Base-by-base conservation (phyloP, 2,797 vertebrate species). In the Pseudocheirus occidentalis region DNA sequence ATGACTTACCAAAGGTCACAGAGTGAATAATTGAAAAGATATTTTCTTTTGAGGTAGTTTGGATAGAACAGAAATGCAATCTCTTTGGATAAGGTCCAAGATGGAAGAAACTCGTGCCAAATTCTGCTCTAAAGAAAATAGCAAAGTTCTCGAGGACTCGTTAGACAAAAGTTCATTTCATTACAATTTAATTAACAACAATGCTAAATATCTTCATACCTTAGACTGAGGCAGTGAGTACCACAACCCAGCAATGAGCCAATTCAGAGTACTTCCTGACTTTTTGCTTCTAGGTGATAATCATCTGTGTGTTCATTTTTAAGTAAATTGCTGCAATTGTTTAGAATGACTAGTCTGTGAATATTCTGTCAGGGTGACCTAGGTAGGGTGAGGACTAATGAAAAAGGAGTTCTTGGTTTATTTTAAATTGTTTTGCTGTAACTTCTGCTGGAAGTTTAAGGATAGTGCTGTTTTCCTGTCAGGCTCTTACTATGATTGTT, bases 301-400 rank as follows among this genome's bases (percentile, higher is more conserved):
- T 93, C 54, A 56, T 90, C 73, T 34, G 53, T 81, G 89, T 90
- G 62, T 95, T 89, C 92, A 57, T 59, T 94, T 95, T 90, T 93
- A 94, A 90, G 94, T 93, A 46, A 97, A 54, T 50, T 92, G 66
- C 24, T 94, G 14, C 50, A 24, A 62, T 94, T 93, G 53, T 56
- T 95, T 21, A 55, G 54, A 46, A 87, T 94, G 92, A 93, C 21
- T 34, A 90, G 4, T 53, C 21, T n/a, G 7, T 55, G 90, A 96
- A 93, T 53, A 90, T 92, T n/a, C 28, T 94, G 4, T 52, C 53
- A 16, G 31, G 89, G 62, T 91, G 53, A 93, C 2, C 6, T 24
- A 87, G 55, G 55, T 18, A 66, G 34, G 53, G 21, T 28, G 55
- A 93, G 31, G 34, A 40, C 55, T 90, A 54, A n/a, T 58, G 52